These are phyloP conservation scores for Bombus huntii DNA, from an alignment of 1,140 invertebrate species.

Conservation along the genomic window DNA sequence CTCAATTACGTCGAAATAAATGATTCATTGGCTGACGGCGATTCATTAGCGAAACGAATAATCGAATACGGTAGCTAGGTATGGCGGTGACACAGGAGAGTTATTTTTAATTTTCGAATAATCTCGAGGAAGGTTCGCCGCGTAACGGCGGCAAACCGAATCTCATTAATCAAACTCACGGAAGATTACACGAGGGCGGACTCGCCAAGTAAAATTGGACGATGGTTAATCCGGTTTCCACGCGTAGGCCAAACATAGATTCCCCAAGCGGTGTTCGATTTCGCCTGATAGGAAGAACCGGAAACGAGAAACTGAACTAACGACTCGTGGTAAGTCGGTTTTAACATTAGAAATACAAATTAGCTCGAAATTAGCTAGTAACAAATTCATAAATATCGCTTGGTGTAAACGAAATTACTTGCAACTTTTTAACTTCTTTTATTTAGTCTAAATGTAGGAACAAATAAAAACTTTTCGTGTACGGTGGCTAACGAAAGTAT, in stretches of 20 bases:
- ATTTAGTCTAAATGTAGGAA: not conserved
- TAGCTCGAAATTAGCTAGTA: not conserved
- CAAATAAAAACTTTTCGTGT: not conserved
- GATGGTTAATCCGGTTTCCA: constrained; percentile 16
- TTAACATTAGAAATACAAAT: not conserved
- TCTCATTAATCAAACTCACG: constrained; percentile 31
- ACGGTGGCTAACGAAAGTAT: no score
- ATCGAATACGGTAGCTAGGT: not conserved
- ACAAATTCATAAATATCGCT: not conserved
- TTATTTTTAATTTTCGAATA: constrained; percentile 22
- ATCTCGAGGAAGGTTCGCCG: not conserved
- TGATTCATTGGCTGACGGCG: constrained; percentile 3
- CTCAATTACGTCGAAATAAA: constrained; percentile 24
- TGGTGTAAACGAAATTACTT: not conserved
- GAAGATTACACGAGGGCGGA: not conserved
- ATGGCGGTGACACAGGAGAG: not conserved
- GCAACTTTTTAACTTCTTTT: not conserved
- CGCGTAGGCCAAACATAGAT: not conserved
- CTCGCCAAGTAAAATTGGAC: constrained; percentile 18
- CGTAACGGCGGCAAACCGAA: not conserved
- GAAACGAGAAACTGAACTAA: not conserved
- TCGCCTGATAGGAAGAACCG: not conserved
- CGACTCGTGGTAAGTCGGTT: not conserved
- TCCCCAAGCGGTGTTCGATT: not conserved
- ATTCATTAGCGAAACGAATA: constrained; percentile 21